Percentiles rank a stretch among this genome's conserved stretches.
Conservation (phyloP, 2,888 invertebrate genomes). For the Nymphalis c-album region DNA sequence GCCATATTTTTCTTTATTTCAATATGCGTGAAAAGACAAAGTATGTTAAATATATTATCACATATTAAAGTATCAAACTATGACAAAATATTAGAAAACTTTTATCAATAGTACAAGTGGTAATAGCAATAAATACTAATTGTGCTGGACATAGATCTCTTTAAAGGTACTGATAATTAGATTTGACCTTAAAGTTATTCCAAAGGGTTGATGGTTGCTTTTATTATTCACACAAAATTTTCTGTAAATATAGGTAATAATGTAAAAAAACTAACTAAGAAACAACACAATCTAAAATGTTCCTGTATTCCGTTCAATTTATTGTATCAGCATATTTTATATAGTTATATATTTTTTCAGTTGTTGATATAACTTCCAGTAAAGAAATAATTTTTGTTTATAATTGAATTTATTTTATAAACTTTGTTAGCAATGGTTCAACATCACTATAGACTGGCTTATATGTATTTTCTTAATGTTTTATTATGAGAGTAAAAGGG, state of each 20-base stretch:
- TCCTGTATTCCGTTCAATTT: not conserved
- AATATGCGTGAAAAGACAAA: not conserved
- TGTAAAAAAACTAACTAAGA: not conserved
- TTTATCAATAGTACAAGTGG: not conserved
- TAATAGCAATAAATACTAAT: not conserved
- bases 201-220: too few relatives aligned
- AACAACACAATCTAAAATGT: not conserved
- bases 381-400: not conserved
- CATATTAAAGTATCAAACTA: not conserved
- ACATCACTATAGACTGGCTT: slow-evolving; percentile 9
- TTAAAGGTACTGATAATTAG: too few relatives aligned
- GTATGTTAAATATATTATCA: not conserved
- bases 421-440: not conserved
- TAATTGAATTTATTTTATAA: not conserved
- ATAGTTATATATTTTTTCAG: not conserved
- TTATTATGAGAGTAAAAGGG: not conserved
- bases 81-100: not conserved
- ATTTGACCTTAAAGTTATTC: too few relatives aligned
- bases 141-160: not conserved
- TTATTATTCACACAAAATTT: not conserved
- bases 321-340: not conserved
- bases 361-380: not conserved
- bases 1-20: not conserved
- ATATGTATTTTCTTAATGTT: slow-evolving; percentile 9
- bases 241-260: not conserved